Conservation (phyloP, 2,113 vertebrate species). For the Toxotes chatareus region DNA sequence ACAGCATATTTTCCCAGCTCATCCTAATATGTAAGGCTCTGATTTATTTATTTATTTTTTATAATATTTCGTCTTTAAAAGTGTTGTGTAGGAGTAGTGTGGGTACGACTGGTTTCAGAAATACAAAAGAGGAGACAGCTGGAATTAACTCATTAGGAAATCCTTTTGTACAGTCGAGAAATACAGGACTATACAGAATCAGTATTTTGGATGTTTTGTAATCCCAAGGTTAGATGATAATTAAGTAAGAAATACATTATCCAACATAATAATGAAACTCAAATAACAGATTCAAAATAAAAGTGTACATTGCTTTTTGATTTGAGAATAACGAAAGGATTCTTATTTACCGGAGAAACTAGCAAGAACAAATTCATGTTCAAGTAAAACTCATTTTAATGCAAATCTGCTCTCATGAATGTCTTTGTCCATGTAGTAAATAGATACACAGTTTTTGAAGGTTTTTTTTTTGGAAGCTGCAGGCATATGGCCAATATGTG, state of each 20-base stretch:
- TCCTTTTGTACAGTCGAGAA: neutral
- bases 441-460: neutral
- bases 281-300: neutral
- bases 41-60: neutral
- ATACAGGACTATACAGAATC: neutral
- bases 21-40: neutral
- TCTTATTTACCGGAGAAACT: neutral
- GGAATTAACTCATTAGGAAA: neutral
- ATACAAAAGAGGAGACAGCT: neutral
- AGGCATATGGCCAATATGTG: conserved; percentile 4
- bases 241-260: neutral
- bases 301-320: neutral
- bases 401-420: conserved; percentile 11
- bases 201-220: neutral
- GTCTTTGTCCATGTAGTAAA: conserved; percentile 13
- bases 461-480: neutral
- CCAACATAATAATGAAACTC: neutral
- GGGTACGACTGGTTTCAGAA: neutral
- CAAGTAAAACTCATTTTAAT: conserved; percentile 29
- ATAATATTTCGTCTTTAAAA: neutral
- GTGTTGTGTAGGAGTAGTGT: neutral
- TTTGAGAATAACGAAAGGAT: neutral
- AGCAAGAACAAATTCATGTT: conserved; percentile 27
- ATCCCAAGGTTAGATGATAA: conserved; percentile 5
- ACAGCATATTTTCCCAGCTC: neutral